Base-by-base conservation (phyloP, 2,888 invertebrate species). In the Sminthurides aquaticus region DNA sequence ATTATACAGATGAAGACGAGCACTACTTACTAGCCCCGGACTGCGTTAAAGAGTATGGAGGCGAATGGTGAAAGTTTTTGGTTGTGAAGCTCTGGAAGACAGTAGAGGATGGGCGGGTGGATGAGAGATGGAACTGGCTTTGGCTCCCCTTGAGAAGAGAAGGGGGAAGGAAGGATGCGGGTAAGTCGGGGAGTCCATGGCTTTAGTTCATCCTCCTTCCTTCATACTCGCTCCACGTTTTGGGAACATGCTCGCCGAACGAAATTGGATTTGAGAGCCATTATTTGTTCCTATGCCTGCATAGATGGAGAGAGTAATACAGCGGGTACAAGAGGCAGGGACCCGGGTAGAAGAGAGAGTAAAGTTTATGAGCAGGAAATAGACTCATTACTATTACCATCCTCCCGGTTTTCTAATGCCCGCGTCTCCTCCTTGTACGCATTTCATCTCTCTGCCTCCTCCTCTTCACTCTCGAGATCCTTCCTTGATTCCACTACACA, bases 401-500 rank as follows among this genome's bases (percentile, higher is more conserved):
- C 8, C 43, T 34, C 43, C 43, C 43, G 43, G 43, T 34, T 34
- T 34, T 34, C 43, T 34, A 34, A 34, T 34, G 43, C 43, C n/a
- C 8, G 43, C 43, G 15, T 15, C 5, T 15, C 8, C 5, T 34
- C 43, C n/a, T n/a, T 34, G 43, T 5, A 34, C 43, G 43, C 43
- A 34, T 34, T 34, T 34, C 43, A 22, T 55, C 55, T 2, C 55
- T 48, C 29, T 34, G 29, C 57, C 57, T 49, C 49, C 59, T n/a
- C 48, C 29, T 62, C 62, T 34, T 54, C n/a, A 52, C n/a, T 62
- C 34, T 25, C 1, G 11, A 15, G 43, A 15, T 22, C 49, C 48
- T 62, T 25, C 43, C 57, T 49, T 43, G 57, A 62, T 62, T 62
- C 57, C 26, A 57, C 55, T 62, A 43, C 57, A 62, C 55, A 57